phyloP scores from a whole-genome alignment of 2,888 invertebrate genomes.

The Stenolophus ochropezus region DNA sequence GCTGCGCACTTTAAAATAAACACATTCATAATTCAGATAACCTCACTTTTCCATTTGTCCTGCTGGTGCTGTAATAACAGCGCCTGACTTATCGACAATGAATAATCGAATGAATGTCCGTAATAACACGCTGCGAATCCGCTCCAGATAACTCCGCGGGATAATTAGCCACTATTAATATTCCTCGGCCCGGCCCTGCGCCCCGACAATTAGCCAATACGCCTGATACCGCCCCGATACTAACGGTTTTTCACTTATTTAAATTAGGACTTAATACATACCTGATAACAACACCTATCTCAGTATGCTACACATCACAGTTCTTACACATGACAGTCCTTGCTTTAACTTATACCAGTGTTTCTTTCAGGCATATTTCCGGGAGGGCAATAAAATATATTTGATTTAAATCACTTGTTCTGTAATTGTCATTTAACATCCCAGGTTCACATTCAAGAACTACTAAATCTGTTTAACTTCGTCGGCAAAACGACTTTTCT shows the following conservation, averaged over 20 bases:
- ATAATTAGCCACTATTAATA: slow-evolving; percentile 59
- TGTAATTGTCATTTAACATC: too few species aligned
- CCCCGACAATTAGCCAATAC: slow-evolving; percentile 58
- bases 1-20: slow-evolving; percentile 49
- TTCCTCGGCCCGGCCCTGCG: slow-evolving; percentile 41
- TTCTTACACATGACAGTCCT: not conserved
- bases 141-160: slow-evolving; percentile 48
- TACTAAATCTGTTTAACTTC: too few species aligned
- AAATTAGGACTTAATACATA: slow-evolving; percentile 15
- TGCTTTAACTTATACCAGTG: too few species aligned
- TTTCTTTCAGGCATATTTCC: too few species aligned
- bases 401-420: too few species aligned
- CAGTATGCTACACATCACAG: not conserved
- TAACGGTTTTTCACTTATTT: slow-evolving; percentile 26
- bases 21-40: slow-evolving; percentile 56
- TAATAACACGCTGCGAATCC: slow-evolving; percentile 57
- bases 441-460: too few species aligned
- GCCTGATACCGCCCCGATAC: not conserved
- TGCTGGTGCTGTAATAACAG: slow-evolving; percentile 26
- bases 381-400: too few species aligned
- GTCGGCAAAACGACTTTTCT: too few species aligned
- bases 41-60: slow-evolving; percentile 43
- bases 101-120: slow-evolving; percentile 57
- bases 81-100: slow-evolving; percentile 52
- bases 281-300: not conserved